Conservation (phyloP, 2,113 vertebrate species). For the Sceloporus undulatus region DNA sequence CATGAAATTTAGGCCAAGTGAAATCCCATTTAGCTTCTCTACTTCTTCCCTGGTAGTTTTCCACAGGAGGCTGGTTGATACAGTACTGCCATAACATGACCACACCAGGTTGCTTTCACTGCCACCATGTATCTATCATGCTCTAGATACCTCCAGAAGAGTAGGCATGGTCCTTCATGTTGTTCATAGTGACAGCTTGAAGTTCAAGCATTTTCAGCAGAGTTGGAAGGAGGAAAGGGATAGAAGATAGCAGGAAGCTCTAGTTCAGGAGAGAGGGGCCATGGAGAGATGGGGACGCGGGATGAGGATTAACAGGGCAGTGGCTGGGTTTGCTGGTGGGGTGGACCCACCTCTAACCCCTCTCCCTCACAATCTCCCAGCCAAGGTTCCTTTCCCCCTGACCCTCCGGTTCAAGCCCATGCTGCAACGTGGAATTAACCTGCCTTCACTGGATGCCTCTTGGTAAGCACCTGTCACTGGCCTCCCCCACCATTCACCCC, state of each 20-base stretch:
- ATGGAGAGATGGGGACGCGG: neutral
- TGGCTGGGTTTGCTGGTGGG: neutral
- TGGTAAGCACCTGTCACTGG: constrained; percentile 72
- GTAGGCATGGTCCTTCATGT: too few relatives aligned
- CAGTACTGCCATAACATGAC: neutral
- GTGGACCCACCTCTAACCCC: neutral
- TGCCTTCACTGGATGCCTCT: constrained; percentile 85
- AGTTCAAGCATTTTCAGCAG: too few relatives aligned
- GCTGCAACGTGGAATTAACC: constrained; percentile 86
- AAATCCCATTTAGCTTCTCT: neutral
- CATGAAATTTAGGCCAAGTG: neutral
- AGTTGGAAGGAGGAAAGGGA: too few relatives aligned
- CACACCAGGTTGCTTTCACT: neutral
- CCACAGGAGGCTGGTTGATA: neutral
- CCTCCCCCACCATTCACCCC: neutral
- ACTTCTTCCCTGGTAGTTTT: neutral
- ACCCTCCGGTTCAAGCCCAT: constrained; percentile 88
- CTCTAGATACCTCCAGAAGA: too few relatives aligned
- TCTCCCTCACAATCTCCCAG: constrained; percentile 62
- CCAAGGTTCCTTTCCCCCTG: constrained; percentile 87
- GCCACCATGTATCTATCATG: neutral
- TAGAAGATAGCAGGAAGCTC: neutral
- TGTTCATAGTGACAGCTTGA: too few relatives aligned
- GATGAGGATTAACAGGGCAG: neutral
- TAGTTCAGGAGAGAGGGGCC: neutral